phyloP scores from a whole-genome alignment of 2,113 vertebrate species.

The Thamnophis sirtalis region DNA sequence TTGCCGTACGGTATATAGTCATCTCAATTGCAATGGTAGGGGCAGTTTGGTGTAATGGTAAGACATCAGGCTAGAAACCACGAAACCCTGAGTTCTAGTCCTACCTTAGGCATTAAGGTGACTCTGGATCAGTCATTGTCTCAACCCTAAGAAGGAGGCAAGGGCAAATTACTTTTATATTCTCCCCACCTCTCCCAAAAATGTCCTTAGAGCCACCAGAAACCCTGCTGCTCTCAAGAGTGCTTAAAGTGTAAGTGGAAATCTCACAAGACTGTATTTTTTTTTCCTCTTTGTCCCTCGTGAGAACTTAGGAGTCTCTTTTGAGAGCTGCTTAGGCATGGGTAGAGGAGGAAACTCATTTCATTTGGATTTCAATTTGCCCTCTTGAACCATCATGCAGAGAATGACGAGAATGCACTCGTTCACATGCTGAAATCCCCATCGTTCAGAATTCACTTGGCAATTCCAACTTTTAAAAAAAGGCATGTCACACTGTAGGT shows the following conservation, averaged over 20 bases:
- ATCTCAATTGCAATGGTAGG: background rate
- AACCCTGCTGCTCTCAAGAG: background rate
- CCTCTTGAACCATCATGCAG: background rate
- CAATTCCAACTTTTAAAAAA: background rate
- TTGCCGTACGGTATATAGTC: background rate
- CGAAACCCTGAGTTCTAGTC: too few species aligned
- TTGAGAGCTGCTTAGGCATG: background rate
- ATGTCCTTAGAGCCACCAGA: background rate
- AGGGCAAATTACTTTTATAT: background rate
- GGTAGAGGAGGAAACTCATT: background rate
- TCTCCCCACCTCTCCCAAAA: background rate
- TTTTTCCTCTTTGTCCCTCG: background rate
- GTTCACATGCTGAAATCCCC: background rate
- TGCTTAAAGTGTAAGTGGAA: background rate
- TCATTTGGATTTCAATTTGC: background rate
- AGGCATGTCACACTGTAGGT: too few species aligned
- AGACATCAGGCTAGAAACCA: background rate
- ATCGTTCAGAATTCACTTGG: background rate
- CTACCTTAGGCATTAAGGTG: background rate
- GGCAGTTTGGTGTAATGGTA: background rate
- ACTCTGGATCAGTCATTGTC: background rate
- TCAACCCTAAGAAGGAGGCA: background rate
- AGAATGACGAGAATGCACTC: background rate
- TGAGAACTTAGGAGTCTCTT: background rate
- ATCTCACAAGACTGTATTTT: background rate